Conservation (phyloP, 2,797 vertebrate species). For the Microctenopoma stevenorrisi region DNA sequence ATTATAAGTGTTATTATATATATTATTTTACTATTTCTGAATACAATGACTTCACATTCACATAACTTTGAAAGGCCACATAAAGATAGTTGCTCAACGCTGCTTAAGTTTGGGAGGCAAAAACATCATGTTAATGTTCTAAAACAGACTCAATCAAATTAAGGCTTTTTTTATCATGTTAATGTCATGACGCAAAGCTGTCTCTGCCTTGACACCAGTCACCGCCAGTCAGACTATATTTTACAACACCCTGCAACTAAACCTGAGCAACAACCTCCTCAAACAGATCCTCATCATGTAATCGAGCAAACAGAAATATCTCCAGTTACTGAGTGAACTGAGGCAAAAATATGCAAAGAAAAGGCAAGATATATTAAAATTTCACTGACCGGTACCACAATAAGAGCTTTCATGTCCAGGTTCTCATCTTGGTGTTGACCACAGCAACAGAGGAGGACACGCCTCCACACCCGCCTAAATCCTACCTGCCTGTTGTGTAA, state of each 20-base stretch:
- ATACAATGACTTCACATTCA: background rate
- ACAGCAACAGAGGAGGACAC: constrained; percentile 46
- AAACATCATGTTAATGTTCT: too few species aligned
- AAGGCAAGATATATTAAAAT: background rate
- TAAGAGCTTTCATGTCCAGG: constrained; percentile 66
- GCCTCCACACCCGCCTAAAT: constrained; percentile 39
- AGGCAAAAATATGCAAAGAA: background rate
- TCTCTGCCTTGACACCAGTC: background rate
- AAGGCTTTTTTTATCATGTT: too few species aligned
- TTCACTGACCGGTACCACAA: constrained; percentile 76
- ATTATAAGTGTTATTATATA: too few species aligned
- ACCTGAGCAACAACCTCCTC: background rate
- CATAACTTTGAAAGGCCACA: too few species aligned
- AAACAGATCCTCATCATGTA: too few species aligned
- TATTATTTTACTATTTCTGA: too few species aligned
- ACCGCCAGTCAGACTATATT: background rate
- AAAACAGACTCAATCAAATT: background rate
- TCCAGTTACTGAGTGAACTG: too few species aligned
- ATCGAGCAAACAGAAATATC: too few species aligned
- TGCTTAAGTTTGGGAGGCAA: background rate
- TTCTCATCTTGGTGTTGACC: constrained; percentile 31
- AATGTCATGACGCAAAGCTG: too few species aligned
- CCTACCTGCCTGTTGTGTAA: constrained; percentile 29
- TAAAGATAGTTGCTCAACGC: background rate
- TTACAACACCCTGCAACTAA: background rate